These are phyloP conservation scores for Drosophila chauvacae DNA, from an alignment of 1,140 invertebrate genomes.

Conservation along the genomic window DNA sequence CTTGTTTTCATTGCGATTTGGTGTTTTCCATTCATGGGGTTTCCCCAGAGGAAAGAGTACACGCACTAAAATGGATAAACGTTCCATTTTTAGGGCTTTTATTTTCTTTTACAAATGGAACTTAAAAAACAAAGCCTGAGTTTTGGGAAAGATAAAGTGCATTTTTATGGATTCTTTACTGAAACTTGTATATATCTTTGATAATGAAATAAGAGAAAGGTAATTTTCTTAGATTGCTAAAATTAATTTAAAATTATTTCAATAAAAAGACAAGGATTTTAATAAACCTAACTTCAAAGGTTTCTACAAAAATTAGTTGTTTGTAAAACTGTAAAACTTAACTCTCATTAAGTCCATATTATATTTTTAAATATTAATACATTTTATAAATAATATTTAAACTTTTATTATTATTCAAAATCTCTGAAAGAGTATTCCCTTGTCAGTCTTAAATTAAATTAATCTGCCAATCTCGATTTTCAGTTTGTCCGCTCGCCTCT, in stretches of 20 bases:
- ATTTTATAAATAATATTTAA: no score
- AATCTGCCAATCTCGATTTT: neutral
- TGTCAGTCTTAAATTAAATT: neutral
- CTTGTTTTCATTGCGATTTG: constrained; percentile 48
- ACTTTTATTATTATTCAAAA: neutral
- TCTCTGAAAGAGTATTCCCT: neutral
- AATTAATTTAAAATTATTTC: neutral
- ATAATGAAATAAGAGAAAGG: neutral
- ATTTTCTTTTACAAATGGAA: neutral
- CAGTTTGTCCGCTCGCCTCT: no score
- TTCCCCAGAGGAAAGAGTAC: constrained; percentile 4
- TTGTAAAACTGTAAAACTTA: no score
- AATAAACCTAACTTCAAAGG: no score
- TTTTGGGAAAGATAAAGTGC: neutral
- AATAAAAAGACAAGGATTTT: no score
- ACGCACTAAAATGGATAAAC: constrained; percentile 15
- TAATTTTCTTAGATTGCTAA: no score
- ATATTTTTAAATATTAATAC: neutral
- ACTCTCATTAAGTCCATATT: neutral
- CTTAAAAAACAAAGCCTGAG: neutral
- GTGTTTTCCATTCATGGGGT: constrained; percentile 15
- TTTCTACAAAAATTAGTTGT: neutral
- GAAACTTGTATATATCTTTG: neutral
- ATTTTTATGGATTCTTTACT: neutral
- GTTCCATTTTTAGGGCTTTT: neutral